Base-by-base conservation (phyloP, 2,113 vertebrate genomes). In the Chinchilla lanigera region DNA sequence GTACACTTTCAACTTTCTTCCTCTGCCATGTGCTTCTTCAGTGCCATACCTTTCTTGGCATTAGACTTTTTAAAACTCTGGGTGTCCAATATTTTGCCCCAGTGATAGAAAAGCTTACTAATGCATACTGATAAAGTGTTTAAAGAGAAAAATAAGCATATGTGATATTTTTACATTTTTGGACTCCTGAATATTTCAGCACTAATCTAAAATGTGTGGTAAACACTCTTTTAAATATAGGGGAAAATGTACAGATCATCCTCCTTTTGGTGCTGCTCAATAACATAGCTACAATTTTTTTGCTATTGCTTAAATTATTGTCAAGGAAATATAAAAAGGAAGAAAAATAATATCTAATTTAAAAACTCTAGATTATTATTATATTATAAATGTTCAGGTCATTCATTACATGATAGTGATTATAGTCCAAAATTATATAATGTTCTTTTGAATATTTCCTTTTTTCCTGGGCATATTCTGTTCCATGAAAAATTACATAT, bases 401-500 rank as follows among this genome's bases (percentile, higher is more conserved):
- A 94, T 78, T 89, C 17, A 85, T 9, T 11, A 28, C 19, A n/a
- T 14, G 3, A 41, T 4, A 75, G 75, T 58, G 26, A 75, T 65
- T 52, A 60, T 28, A 47, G 38, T 85, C 1, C 24, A 73, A 97
- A 95, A 61, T 82, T 52, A 41, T 3, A 82, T 28, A 87, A 26
- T 65, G 85, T 96, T 69, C 77, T 92, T 60, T 16, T 33, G 80
- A 92, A 90, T 9, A 58, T n/a, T n/a, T 73, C 30, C 52, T 94
- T 88, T 82, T 54, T 35, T 44, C 16, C 11, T 85, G 88, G 30
- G 75, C 47, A 92, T 91, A 93, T 93, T 93, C 44, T 89, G 94
- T 95, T 96, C 71, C 26, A 7, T 71, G 73, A 86, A 93, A 89
- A 97, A 96, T 94, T 69, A 94, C 47, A 88, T 63, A 88, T 96